A percentile compares a stretch with the other conserved stretches of the same genome.
These are phyloP conservation scores for Crotalus helleri DNA, from an alignment of 2,113 vertebrate genomes.

Conservation along the genomic window DNA sequence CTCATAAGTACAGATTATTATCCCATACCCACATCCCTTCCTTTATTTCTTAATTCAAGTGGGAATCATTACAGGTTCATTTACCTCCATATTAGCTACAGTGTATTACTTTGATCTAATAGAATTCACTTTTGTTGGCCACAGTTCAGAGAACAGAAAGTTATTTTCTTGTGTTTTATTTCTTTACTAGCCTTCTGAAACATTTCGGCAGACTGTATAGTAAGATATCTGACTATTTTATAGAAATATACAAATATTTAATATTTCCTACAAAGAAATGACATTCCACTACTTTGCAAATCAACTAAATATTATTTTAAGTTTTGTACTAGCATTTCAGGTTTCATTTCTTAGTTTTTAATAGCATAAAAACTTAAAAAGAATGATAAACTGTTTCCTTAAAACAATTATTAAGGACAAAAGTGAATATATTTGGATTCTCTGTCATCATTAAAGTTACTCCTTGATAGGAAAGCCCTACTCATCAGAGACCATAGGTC, in stretches of 20 bases:
- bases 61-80: not conserved
- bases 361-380: conserved; percentile 58
- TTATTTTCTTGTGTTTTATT: not conserved
- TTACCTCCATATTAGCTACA: not conserved
- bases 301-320: conserved; percentile 51
- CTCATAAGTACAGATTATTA: not conserved
- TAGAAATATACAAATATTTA: conserved; percentile 50
- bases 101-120: not conserved
- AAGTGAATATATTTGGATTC: not conserved
- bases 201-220: conserved; percentile 25
- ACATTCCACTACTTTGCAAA: conserved; percentile 59
- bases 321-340: conserved; percentile 40
- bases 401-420: conserved; percentile 27
- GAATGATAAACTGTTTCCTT: conserved; percentile 46
- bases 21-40: not conserved
- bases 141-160: not conserved
- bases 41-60: not conserved
- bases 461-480: not conserved
- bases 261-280: conserved; percentile 53
- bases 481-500: not conserved
- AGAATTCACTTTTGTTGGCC: not conserved
- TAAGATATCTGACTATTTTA: conserved; percentile 50
- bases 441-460: not conserved
- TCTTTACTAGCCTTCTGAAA: conserved; percentile 13
- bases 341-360: conserved; percentile 54